Conservation (phyloP, 2,888 invertebrate genomes). For the Ditula angustiorana region DNA sequence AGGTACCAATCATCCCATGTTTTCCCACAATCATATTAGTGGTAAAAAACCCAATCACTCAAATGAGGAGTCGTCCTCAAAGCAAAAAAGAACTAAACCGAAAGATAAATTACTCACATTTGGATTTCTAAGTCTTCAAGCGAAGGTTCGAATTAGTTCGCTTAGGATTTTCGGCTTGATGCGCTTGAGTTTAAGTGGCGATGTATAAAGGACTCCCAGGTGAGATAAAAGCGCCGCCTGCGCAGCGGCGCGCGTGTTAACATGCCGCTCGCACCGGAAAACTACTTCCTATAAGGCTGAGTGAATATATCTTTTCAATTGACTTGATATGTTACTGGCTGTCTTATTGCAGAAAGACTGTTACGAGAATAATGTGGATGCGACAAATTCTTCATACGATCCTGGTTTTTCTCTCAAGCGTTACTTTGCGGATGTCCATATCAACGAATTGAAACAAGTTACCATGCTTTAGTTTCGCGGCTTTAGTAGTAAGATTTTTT, state of each 20-base stretch:
- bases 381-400: too few relatives aligned
- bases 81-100: conserved; percentile 41
- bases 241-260: conserved; percentile 64
- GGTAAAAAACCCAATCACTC: conserved; percentile 71
- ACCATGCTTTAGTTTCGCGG: too few relatives aligned
- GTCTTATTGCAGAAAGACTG: neutral
- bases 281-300: conserved; percentile 64
- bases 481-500: too few relatives aligned
- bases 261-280: conserved; percentile 61
- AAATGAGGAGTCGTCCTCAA: conserved; percentile 54
- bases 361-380: too few relatives aligned
- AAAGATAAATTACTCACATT: conserved; percentile 14
- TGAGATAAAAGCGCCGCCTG: conserved; percentile 75
- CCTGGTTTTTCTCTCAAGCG: too few relatives aligned
- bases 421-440: too few relatives aligned
- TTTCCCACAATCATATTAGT: conserved; percentile 79
- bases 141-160: conserved; percentile 7
- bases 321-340: neutral
- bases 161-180: neutral
- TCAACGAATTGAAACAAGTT: too few relatives aligned
- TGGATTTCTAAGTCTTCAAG: neutral
- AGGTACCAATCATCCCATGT: conserved; percentile 66
- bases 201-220: conserved; percentile 70
- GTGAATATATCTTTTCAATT: conserved; percentile 3
- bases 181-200: conserved; percentile 23